A percentile compares a stretch with the other conserved stretches of the same genome.
Evolutionary conservation across 2,888 invertebrate genomes (phyloP).

Genomic region (Andrena camellia): DNA sequence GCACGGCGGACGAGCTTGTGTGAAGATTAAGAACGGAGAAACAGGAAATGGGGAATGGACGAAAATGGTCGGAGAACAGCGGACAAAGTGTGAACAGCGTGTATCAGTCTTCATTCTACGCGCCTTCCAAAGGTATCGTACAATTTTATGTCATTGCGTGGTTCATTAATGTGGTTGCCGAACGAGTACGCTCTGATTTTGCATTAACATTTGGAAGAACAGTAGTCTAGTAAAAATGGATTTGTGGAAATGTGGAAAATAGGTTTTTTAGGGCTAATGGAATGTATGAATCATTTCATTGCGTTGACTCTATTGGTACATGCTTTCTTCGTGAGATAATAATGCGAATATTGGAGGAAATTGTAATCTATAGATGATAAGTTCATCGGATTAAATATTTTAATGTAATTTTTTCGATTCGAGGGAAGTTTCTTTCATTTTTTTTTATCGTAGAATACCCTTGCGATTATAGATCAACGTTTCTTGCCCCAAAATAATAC

Average conservation of each 20-base stretch:
- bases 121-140: conserved; percentile 63
- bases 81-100: conserved; percentile 68
- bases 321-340: too few relatives aligned
- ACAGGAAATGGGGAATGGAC: conserved; percentile 18
- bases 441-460: too few relatives aligned
- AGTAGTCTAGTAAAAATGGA: not conserved
- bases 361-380: too few relatives aligned
- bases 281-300: too few relatives aligned
- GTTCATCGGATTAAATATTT: too few relatives aligned
- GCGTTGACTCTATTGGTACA: too few relatives aligned
- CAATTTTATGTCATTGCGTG: not conserved
- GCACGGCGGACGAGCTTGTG: conserved; percentile 59
- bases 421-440: too few relatives aligned
- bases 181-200: not conserved
- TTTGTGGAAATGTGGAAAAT: not conserved
- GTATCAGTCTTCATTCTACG: conserved; percentile 38
- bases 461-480: too few relatives aligned
- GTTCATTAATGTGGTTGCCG: not conserved
- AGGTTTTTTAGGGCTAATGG: too few relatives aligned
- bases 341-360: too few relatives aligned
- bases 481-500: too few relatives aligned
- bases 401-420: too few relatives aligned
- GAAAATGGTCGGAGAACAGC: conserved; percentile 46
- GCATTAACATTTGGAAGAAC: not conserved
- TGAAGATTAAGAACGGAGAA: conserved; percentile 49